Base-by-base conservation (phyloP, 2,113 vertebrate species). In the Choloepus hoffmanni region DNA sequence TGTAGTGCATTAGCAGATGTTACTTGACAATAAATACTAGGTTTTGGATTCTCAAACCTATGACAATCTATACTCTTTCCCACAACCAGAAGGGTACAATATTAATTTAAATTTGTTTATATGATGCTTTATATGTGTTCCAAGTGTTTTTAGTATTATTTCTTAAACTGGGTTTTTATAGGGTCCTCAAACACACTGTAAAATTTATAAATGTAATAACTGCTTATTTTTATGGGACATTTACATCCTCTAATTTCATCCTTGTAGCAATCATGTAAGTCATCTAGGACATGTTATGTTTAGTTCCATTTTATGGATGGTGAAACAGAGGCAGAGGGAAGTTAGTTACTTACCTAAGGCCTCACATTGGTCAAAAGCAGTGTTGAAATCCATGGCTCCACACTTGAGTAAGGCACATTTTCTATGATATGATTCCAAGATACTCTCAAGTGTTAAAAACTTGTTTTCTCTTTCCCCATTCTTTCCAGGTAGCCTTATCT, bases 121-220 rank as follows among this genome's bases (percentile, higher is more conserved):
- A 43, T 92, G 36, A 78, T 95, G 89, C 67, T 92, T 92, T 83
- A 45, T 23, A 79, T 36, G 40, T 55, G 14, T 48, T 65, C 30
- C 48, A 65, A 94, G 50, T 74, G 14, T 62, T 95, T 86, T 94
- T 73, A 90, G 82, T 88, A 30, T 87, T 83, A 18, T 40, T 70
- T 33, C 92, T 14, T 45, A 74, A 72, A 73, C 10, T 89, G 10
- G 3, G 7, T 87, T 21, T 93, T 91, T 89, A 93, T 58, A 86
- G 58, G 36, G 6, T 95, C 67, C 68, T 89, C 94, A 50, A 58
- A 73, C 70, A 55, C 14, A 89, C n/a, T 74, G 8, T 92, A 93
- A 91, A 93, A 94, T 78, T 50, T 93, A 95, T 78, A 97, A 95
- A 96, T 86, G 73, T 50, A 94, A 65, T 55, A 81, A n/a, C 43